These are phyloP conservation scores for Temnothorax unifasciatus DNA, from an alignment of 2,888 invertebrate genomes.

Conservation along the genomic window DNA sequence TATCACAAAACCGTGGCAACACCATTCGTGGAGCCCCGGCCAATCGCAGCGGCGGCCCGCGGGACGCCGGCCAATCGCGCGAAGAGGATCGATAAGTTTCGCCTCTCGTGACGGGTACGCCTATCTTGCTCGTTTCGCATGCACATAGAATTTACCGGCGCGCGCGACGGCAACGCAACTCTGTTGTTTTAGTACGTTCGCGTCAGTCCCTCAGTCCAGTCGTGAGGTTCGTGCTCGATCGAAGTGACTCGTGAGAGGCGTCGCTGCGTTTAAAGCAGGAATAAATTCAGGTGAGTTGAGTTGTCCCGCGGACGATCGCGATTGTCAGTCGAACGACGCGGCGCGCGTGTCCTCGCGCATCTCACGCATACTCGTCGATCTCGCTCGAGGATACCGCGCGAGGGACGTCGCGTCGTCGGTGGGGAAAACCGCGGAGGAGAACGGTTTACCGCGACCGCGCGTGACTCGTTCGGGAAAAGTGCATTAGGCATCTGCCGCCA, in stretches of 20 bases:
- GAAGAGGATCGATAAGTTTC: background rate
- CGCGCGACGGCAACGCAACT: background rate
- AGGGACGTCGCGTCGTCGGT: background rate
- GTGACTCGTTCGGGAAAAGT: conserved; percentile 28
- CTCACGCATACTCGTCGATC: background rate
- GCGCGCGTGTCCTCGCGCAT: no score
- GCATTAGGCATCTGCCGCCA: conserved; percentile 75
- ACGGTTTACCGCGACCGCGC: background rate
- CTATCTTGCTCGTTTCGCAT: background rate
- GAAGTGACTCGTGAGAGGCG: conserved; percentile 10
- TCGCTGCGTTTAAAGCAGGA: background rate
- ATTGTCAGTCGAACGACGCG: no score
- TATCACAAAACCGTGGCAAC: background rate
- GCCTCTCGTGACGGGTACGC: background rate
- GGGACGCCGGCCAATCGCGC: background rate
- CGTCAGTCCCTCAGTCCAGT: background rate
- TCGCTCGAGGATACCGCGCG: background rate
- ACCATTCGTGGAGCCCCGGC: background rate
- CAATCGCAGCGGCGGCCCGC: background rate
- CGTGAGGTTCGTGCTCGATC: background rate
- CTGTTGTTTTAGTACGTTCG: conserved; percentile 3
- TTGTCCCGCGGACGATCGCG: background rate
- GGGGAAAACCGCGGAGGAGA: no score
- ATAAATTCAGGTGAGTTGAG: conserved; percentile 37
- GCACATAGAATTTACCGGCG: no score